These are phyloP conservation scores for Champsocephalus gunnari DNA, from an alignment of 2,797 vertebrate species.

Conservation along the genomic window DNA sequence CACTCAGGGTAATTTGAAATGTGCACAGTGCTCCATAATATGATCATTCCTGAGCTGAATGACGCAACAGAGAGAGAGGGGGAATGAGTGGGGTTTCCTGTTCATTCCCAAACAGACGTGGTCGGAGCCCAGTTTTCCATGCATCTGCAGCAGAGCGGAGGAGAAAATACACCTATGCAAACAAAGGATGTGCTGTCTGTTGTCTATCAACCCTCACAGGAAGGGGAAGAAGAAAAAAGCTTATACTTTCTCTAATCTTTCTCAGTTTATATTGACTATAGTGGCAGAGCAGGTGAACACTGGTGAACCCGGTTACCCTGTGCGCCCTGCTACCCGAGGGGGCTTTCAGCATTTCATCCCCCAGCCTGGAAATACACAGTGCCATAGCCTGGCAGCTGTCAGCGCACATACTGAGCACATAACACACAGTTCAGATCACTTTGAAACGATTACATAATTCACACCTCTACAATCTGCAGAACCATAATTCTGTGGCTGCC, in stretches of 20 bases:
- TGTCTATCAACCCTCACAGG: slow-evolving; percentile 38
- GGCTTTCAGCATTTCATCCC: slow-evolving; percentile 55
- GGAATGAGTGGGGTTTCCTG: slow-evolving; percentile 62
- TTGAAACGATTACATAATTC: slow-evolving; percentile 68
- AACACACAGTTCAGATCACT: slow-evolving; percentile 28
- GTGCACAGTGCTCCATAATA: slow-evolving; percentile 59
- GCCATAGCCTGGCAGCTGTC: slow-evolving; percentile 62
- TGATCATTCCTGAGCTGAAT: slow-evolving; percentile 62
- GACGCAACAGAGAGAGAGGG: slow-evolving; percentile 58
- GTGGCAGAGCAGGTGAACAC: slow-evolving; percentile 41
- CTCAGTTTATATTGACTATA: slow-evolving; percentile 15
- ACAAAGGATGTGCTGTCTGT: slow-evolving; percentile 54
- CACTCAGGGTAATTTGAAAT: slow-evolving; percentile 59
- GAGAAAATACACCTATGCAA: slow-evolving; percentile 57
- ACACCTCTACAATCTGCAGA: slow-evolving; percentile 57
- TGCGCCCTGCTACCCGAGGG: slow-evolving; percentile 73
- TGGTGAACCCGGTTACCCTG: slow-evolving; percentile 72
- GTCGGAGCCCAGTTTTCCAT: slow-evolving; percentile 60
- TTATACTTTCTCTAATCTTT: slow-evolving; percentile 25
- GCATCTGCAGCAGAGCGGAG: slow-evolving; percentile 50
- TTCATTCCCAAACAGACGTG: slow-evolving; percentile 63
- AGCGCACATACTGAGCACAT: slow-evolving; percentile 33
- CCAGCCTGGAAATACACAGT: slow-evolving; percentile 39
- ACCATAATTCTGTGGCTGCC: slow-evolving; percentile 43
- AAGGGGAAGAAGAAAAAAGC: slow-evolving; percentile 20